Evolutionary conservation across 2,113 vertebrate species (phyloP).

Genomic region (Ranitomeya variabilis): DNA sequence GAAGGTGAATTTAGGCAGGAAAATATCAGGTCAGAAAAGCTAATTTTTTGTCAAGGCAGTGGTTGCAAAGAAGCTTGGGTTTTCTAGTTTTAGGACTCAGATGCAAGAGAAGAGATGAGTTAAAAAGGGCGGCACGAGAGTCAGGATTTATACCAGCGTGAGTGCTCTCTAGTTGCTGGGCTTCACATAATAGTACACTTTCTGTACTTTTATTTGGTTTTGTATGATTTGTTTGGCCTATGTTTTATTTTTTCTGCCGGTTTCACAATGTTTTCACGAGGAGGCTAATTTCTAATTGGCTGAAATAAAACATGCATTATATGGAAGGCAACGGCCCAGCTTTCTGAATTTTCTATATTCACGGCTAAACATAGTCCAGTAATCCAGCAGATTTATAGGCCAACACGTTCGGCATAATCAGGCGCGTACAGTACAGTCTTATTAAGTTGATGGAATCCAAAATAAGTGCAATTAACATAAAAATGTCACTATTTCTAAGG

Average conservation of each 20-base stretch:
- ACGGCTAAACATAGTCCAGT: constrained; percentile 30
- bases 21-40: too few species aligned
- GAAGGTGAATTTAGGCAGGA: too few species aligned
- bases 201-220: constrained; percentile 35
- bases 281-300: constrained; percentile 41
- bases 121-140: constrained; percentile 1
- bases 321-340: background rate
- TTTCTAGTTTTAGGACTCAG: background rate
- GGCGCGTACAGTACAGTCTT: constrained; percentile 61
- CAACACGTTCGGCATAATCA: constrained; percentile 43
- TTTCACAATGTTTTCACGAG: constrained; percentile 38
- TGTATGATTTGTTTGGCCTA: constrained; percentile 49
- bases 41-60: background rate
- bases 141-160: constrained; percentile 27
- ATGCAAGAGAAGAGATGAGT: background rate
- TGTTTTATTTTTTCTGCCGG: constrained; percentile 44
- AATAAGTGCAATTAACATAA: constrained; percentile 80
- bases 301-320: constrained; percentile 43
- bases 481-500: constrained; percentile 77
- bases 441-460: constrained; percentile 79
- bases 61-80: background rate
- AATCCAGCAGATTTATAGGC: constrained; percentile 32
- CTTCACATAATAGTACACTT: constrained; percentile 42
- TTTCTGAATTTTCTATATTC: constrained; percentile 24
- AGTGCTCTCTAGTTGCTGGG: background rate